These are phyloP conservation scores for Callospermophilus lateralis DNA, from an alignment of 2,113 vertebrate genomes.

Conservation along the genomic window DNA sequence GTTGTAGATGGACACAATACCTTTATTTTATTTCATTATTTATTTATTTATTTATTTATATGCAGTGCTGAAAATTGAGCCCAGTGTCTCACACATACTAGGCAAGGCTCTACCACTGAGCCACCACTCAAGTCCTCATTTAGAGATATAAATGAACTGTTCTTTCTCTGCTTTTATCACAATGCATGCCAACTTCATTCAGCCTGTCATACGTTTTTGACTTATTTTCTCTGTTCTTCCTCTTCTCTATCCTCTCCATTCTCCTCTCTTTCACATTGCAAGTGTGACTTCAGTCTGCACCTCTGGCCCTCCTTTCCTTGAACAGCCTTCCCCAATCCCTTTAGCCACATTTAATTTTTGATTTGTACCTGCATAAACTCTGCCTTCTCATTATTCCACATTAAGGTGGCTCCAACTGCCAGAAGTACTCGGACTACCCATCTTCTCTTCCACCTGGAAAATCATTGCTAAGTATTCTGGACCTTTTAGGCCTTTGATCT, in stretches of 20 bases:
- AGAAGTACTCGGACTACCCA: background rate
- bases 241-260: background rate
- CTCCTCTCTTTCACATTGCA: background rate
- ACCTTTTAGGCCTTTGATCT: background rate
- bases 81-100: too few relatives aligned
- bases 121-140: background rate
- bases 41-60: too few relatives aligned
- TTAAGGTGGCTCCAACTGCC: background rate
- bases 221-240: background rate
- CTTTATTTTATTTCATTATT: too few relatives aligned
- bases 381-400: background rate
- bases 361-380: background rate
- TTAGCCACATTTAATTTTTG: background rate
- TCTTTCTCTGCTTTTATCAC: background rate
- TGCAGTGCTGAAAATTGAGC: too few relatives aligned
- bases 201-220: background rate
- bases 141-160: background rate
- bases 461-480: background rate
- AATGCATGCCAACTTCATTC: background rate
- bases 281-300: background rate
- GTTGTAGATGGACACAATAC: too few relatives aligned
- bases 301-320: background rate
- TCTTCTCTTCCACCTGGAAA: background rate
- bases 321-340: background rate
- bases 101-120: too few relatives aligned